Percentiles rank a stretch among this genome's conserved stretches.
phyloP scores from a whole-genome alignment of 2,113 vertebrate genomes.

The Pseudorectes ferrugineus region DNA sequence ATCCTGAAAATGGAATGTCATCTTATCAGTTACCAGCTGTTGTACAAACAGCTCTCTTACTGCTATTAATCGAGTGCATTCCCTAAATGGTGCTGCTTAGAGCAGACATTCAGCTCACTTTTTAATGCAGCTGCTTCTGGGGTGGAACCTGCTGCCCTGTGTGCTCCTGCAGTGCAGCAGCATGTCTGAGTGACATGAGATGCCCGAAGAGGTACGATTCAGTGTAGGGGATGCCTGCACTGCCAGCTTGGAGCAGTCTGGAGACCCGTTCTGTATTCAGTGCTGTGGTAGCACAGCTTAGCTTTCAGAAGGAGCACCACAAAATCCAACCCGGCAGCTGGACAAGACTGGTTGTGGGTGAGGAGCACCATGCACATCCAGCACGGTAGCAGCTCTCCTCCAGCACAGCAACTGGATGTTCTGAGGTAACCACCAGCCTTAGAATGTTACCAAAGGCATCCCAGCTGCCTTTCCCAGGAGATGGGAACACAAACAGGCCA shows the following conservation, averaged over 20 bases:
- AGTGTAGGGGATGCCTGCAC: neutral
- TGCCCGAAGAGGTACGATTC: neutral
- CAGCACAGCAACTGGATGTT: neutral
- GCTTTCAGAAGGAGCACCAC: neutral
- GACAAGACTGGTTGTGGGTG: neutral
- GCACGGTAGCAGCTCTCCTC: neutral
- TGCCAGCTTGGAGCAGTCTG: neutral
- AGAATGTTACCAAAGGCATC: neutral
- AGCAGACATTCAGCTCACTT: neutral
- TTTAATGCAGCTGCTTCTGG: neutral
- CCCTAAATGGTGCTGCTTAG: neutral
- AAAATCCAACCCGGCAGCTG: neutral
- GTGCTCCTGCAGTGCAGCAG: neutral
- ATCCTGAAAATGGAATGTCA: neutral
- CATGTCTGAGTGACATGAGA: neutral
- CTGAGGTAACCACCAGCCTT: neutral
- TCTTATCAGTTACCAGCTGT: neutral
- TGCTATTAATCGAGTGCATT: rapidly evolving
- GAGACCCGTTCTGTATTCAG: neutral
- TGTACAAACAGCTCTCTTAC: neutral
- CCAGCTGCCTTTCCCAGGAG: neutral
- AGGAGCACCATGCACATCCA: neutral
- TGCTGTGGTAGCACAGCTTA: neutral
- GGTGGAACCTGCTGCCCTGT: neutral
- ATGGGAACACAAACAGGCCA: neutral